phyloP scores from a whole-genome alignment of 2,797 vertebrate genomes.

The Semotilus atromaculatus region DNA sequence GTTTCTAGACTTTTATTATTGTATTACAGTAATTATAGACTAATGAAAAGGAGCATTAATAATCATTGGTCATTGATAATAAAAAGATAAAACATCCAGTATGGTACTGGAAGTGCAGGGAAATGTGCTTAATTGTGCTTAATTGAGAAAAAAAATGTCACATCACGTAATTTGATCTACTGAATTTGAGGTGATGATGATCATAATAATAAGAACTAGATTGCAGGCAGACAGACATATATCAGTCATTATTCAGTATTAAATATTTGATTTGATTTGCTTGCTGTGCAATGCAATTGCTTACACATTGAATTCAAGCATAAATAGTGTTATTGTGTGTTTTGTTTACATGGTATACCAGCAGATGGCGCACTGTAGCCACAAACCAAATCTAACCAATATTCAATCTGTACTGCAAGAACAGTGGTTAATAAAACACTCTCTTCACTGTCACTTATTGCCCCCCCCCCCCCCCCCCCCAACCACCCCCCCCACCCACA shows the following conservation, averaged over 20 bases:
- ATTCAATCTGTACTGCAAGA: neutral
- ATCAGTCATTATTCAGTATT: neutral
- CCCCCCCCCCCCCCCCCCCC: no score
- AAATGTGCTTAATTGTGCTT: neutral
- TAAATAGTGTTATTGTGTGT: no score
- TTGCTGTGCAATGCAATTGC: neutral
- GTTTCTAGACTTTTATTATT: neutral
- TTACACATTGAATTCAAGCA: neutral
- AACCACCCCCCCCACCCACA: no score
- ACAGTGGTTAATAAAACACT: neutral
- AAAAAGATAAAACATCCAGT: neutral
- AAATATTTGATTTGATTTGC: neutral
- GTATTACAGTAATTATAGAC: neutral
- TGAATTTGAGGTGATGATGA: neutral
- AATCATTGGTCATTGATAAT: neutral
- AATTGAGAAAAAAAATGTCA: neutral
- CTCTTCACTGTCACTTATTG: conserved; percentile 9
- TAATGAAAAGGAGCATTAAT: neutral
- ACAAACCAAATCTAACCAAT: neutral
- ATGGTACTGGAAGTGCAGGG: neutral
- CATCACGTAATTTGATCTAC: neutral
- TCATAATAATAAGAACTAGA: neutral
- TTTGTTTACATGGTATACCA: neutral
- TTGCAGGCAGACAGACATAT: neutral
- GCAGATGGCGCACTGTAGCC: conserved; percentile 16